Evolutionary conservation across 2,888 invertebrate species (phyloP), one percentile per base, ranked within the genome.

Genomic region (Pseudococcus jackbeardsleyi): DNA sequence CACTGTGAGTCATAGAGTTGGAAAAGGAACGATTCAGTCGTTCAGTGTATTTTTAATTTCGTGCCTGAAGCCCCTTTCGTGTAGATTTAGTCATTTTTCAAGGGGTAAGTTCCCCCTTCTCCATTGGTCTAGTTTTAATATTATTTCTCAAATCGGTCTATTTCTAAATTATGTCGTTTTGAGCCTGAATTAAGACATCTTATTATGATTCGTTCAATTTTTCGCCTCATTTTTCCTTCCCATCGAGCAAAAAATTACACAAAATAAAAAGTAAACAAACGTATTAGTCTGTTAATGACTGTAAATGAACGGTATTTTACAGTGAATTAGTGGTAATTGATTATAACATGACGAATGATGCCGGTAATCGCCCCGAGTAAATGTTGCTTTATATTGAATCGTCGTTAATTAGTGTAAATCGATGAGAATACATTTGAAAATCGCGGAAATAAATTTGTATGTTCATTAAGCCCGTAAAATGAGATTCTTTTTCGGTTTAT

Each of bases 351-450:
- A 15, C 4, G 50, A 59, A 59, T 59, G n/a, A 59, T 59, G 26
- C 26, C n/a, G 19, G 59, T 19, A 9, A 19, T n/a, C 59, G 59
- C 11, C 19, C 19, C 7, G 19, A 19, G 59, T 19, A 19, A 59
- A 59, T 59, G 59, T 59, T 59, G 50, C 5, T 59, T 59, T 59
- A 59, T 19, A 59, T 59, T 59, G 19, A 59, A 59, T 59, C 59
- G 59, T 59, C 19, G 19, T 19, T 59, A 59, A 59, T 59, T 59
- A 59, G 19, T 6, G 59, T 59, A 59, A 59, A 59, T 59, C 19
- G 19, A 9, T 8, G 19, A 19, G n/a, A 11, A 59, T 59, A 19
- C 19, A 7, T 19, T 59, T 59, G 19, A 59, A 59, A 59, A 59
- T 59, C 9, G 17, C 19, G 19, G 19, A n/a, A 19, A 19, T 59